These are phyloP conservation scores for Dendrolimus pini DNA, from an alignment of 2,888 invertebrate species.

Conservation along the genomic window DNA sequence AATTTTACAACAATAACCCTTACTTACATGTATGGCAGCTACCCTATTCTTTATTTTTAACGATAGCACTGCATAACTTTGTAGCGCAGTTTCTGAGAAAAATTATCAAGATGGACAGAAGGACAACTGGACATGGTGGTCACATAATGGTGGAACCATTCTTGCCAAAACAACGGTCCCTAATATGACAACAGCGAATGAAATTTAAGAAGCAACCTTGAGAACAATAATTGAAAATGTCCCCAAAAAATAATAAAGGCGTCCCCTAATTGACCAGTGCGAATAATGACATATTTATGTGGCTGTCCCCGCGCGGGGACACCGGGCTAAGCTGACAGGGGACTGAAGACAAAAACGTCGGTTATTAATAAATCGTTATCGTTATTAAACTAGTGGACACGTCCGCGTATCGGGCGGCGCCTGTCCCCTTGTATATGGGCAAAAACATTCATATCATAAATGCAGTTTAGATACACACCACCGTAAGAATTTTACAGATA, in stretches of 20 bases:
- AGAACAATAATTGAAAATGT: not conserved
- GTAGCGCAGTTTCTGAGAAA: too few relatives aligned
- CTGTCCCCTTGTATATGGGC: constrained; percentile 46
- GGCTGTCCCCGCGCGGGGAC: constrained; percentile 7
- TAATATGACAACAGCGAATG: too few relatives aligned
- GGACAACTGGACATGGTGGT: too few relatives aligned
- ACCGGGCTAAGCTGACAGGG: not conserved
- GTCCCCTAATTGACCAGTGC: constrained; percentile 57
- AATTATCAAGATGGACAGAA: too few relatives aligned
- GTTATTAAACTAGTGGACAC: constrained; percentile 51
- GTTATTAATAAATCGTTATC: constrained; percentile 63
- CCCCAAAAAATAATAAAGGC: not conserved
- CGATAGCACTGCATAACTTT: too few relatives aligned
- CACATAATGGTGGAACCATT: too few relatives aligned
- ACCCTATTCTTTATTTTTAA: too few relatives aligned
- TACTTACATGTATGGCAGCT: too few relatives aligned
- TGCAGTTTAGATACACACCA: constrained; percentile 38
- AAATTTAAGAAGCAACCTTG: too few relatives aligned
- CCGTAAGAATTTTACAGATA: constrained; percentile 31
- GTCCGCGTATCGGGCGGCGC: constrained; percentile 56
- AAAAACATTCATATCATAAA: constrained; percentile 53
- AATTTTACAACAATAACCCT: too few relatives aligned
- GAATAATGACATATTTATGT: constrained; percentile 70
- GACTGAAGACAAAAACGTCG: constrained; percentile 28
- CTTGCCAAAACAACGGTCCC: too few relatives aligned